Percentiles rank a stretch among this genome's conserved stretches.
These are phyloP conservation scores for Falco berigora DNA, from an alignment of 2,797 vertebrate species.

Conservation along the genomic window DNA sequence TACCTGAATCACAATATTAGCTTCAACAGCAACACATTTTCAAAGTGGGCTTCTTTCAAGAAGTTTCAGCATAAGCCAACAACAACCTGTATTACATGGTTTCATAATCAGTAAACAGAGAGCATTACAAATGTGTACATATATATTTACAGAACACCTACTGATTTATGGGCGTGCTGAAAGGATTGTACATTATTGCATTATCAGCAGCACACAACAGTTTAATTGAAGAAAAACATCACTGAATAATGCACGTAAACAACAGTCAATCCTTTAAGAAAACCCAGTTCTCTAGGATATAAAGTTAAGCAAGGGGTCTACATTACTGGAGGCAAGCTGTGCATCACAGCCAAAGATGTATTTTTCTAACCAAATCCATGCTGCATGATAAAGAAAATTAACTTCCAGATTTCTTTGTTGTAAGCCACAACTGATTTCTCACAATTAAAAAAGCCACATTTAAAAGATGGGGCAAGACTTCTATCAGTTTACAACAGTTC, in stretches of 20 bases:
- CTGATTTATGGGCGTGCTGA: constrained; percentile 63
- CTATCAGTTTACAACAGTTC: background rate
- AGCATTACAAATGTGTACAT: constrained; percentile 74
- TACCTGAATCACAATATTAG: constrained; percentile 86
- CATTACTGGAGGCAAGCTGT: constrained; percentile 70
- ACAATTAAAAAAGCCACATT: background rate
- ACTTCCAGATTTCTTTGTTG: background rate
- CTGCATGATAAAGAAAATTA: background rate
- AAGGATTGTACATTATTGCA: constrained; percentile 65
- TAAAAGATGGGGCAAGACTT: background rate
- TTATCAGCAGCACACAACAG: constrained; percentile 39
- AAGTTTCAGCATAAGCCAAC: constrained; percentile 89
- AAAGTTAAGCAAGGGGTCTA: constrained; percentile 79
- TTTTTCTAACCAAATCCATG: background rate
- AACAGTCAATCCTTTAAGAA: constrained; percentile 67
- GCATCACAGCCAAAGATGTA: constrained; percentile 35
- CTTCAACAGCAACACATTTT: constrained; percentile 84
- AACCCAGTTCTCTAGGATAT: constrained; percentile 66
- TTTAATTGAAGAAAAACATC: constrained; percentile 8
- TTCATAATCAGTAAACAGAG: constrained; percentile 86
- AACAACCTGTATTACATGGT: constrained; percentile 94
- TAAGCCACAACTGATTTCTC: background rate
- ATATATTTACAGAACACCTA: constrained; percentile 75
- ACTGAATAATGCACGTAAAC: constrained; percentile 64
- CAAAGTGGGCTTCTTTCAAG: constrained; percentile 84